Evolutionary conservation across 2,797 vertebrate species (phyloP), one percentile per base, ranked within the genome.

Genomic region (Pitangus sulphuratus): DNA sequence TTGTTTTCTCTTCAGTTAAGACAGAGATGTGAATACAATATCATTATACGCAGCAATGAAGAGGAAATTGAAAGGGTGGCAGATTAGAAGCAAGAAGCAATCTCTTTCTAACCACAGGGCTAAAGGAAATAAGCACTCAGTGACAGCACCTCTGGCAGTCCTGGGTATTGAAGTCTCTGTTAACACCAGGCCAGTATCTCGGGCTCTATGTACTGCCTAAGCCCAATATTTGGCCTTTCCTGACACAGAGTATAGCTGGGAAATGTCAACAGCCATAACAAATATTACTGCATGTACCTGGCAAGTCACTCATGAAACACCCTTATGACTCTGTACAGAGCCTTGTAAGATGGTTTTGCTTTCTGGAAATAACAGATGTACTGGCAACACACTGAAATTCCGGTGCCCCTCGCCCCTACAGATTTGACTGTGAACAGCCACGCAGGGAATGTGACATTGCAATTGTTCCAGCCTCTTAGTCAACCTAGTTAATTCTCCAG

Each of bases 301-400:
- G 89, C 44, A 96, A 91, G 71, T 84, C 90, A 95, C 87, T 95
- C 71, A 39, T 62, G 85, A 95, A 96, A 96, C 51, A 91, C 66
- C 48, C 82, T 89, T 71, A 48, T 48, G 78, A 84, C 61, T 85
- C 47, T 81, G 82, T 83, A 80, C 56, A 86, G 84, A 91, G 40
- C 28, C 77, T 71, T 89, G 79, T 91, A 80, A 87, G 84, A 54
- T 25, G 60, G 15, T 40, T 95, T 91, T 78, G 45, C 79, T 90
- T 88, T 72, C 76, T 90, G 31, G 60, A 90, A 95, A 83, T 76
- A 95, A 91, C 68, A 84, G 47, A 65, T 37, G 53, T 68, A 69
- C 33, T 35, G 56, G 19, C 18, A 72, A 65, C 24, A 40, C 45
- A 69, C 53, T 71, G 39, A 79, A 66, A 75, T 69, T 53, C 85